Conservation (phyloP, 92 coral and sea anemone genomes). For the Zoanthus sansibaricus region DNA sequence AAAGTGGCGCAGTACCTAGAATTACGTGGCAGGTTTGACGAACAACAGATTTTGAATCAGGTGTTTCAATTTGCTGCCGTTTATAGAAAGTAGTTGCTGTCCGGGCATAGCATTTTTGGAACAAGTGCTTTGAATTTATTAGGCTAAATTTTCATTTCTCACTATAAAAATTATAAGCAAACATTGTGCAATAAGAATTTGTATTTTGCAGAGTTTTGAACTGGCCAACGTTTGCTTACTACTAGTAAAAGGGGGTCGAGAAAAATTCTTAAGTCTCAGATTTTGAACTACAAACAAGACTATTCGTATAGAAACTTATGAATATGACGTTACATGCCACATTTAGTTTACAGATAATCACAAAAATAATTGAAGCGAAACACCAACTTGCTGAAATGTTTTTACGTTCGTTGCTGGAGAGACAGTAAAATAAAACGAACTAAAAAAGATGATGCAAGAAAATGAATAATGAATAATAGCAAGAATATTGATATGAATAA, state of each 20-base stretch:
- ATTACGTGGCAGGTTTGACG: not conserved
- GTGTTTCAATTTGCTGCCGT: not conserved
- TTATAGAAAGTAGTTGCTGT: not conserved
- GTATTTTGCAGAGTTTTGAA: conserved; percentile 4
- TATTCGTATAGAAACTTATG: conserved; percentile 1
- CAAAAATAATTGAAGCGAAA: not conserved
- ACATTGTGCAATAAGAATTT: conserved; percentile 8
- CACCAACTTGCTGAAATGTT: not conserved
- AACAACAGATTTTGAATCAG: not conserved
- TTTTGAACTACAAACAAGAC: conserved; percentile 2
- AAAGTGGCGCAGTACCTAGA: not conserved
- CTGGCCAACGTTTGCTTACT: conserved; percentile 7
- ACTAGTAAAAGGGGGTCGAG: conserved; percentile 5
- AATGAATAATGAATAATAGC: not conserved
- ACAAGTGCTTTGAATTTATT: not conserved
- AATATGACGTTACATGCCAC: conserved; percentile 10
- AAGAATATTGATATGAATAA: too few relatives aligned
- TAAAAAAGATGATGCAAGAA: not conserved
- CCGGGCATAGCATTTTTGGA: conserved; percentile 1
- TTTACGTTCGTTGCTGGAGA: not conserved
- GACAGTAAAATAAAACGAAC: conserved; percentile 4
- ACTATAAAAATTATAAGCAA: not conserved
- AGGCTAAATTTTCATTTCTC: not conserved
- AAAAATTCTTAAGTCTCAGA: conserved; percentile 5
- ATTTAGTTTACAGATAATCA: not conserved